Percentiles rank a stretch among this genome's conserved stretches.
These are phyloP conservation scores for Hippoglossus hippoglossus DNA, from an alignment of 2,797 vertebrate genomes.

Conservation along the genomic window DNA sequence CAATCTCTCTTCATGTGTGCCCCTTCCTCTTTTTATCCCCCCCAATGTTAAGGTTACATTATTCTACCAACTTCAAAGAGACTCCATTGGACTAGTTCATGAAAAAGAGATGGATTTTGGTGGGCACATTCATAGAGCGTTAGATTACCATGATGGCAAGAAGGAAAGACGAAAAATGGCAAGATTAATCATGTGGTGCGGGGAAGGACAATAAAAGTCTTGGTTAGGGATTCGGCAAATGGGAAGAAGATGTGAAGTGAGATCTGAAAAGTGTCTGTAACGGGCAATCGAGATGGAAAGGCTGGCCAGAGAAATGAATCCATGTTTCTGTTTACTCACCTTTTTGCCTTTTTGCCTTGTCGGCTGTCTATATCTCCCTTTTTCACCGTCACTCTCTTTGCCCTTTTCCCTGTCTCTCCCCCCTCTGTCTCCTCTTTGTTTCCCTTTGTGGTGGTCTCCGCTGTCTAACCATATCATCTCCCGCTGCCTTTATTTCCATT, in stretches of 20 bases:
- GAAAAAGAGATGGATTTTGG: slow-evolving; percentile 57
- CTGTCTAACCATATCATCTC: slow-evolving; percentile 26
- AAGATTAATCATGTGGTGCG: not conserved
- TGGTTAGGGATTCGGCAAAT: slow-evolving; percentile 38
- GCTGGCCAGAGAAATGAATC: slow-evolving; percentile 21
- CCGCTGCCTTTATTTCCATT: slow-evolving; percentile 33
- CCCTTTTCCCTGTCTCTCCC: slow-evolving; percentile 11
- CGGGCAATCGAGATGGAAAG: slow-evolving; percentile 47
- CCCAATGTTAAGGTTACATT: slow-evolving; percentile 23
- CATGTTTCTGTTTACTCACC: slow-evolving; percentile 3
- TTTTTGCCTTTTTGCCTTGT: not conserved
- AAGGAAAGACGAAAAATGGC: slow-evolving; percentile 34
- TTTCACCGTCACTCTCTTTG: slow-evolving; percentile 33
- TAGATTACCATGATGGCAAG: slow-evolving; percentile 64
- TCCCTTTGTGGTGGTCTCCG: slow-evolving; percentile 10
- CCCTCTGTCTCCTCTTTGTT: not conserved
- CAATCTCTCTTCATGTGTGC: slow-evolving; percentile 8
- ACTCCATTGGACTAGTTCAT: slow-evolving; percentile 28
- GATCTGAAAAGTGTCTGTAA: slow-evolving; percentile 25
- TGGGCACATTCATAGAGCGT: slow-evolving; percentile 48
- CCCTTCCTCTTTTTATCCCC: not conserved
- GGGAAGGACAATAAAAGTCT: slow-evolving; percentile 18
- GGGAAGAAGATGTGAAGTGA: slow-evolving; percentile 26
- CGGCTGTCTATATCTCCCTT: slow-evolving; percentile 9
- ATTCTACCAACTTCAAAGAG: slow-evolving; percentile 54